Evolutionary conservation across 2,888 invertebrate species (phyloP).

Genomic region (Drosophila cognata): DNA sequence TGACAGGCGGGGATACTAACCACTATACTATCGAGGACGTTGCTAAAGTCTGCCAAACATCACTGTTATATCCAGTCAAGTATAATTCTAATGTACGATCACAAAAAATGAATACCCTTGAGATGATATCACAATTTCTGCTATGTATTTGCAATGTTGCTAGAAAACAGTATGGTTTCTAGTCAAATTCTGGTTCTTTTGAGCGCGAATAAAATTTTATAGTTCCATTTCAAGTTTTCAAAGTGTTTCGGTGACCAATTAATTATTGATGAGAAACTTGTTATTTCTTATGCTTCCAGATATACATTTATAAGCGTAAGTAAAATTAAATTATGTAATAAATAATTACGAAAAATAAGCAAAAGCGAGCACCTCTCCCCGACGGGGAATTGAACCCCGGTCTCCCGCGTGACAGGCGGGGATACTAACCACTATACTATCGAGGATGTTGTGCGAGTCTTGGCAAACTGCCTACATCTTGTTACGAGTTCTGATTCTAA

Average conservation of each 20-base stretch:
- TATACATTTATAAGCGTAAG: background rate
- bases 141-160: background rate
- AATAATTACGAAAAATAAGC: background rate
- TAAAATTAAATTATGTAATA: background rate
- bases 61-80: background rate
- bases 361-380: constrained; percentile 32
- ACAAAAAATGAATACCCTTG: background rate
- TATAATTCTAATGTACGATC: constrained; percentile 1
- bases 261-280: background rate
- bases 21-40: constrained; percentile 70
- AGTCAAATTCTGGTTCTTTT: background rate
- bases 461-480: constrained; percentile 15
- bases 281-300: background rate
- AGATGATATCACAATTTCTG: background rate
- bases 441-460: constrained; percentile 33
- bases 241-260: background rate
- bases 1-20: constrained; percentile 69
- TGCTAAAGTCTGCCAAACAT: fast-evolving
- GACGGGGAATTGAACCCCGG: constrained; percentile 69
- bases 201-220: background rate
- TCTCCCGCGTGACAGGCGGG: constrained; percentile 73
- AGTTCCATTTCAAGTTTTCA: background rate
- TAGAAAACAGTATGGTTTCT: background rate
- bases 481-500: constrained; percentile 28
- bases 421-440: constrained; percentile 74